phyloP scores from a whole-genome alignment of 2,797 vertebrate genomes.

The Phrynocephalus vlangalii region DNA sequence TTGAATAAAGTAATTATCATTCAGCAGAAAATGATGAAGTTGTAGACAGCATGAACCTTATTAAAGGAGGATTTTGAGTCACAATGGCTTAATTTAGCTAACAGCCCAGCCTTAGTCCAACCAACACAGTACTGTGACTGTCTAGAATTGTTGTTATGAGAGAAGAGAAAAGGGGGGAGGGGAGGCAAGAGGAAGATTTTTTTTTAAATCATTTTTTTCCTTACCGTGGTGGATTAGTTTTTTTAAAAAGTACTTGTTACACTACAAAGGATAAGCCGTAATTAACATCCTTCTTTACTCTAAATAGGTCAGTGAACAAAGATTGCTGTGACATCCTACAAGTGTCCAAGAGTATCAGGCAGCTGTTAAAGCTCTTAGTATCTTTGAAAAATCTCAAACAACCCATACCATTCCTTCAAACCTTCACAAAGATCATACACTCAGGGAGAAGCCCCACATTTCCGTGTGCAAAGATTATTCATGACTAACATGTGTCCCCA shows the following conservation, averaged over 20 bases:
- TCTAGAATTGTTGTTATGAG: slow-evolving; percentile 77
- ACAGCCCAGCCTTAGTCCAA: slow-evolving; percentile 90
- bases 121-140: slow-evolving; percentile 80
- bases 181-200: slow-evolving; percentile 24
- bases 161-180: slow-evolving; percentile 19
- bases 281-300: slow-evolving; percentile 69
- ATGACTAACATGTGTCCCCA: not conserved
- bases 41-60: slow-evolving; percentile 99
- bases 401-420: not conserved
- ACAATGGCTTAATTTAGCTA: slow-evolving; percentile 99
- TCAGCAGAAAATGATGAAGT: slow-evolving; percentile 99
- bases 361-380: slow-evolving; percentile 43
- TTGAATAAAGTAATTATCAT: slow-evolving; percentile 99
- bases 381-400: slow-evolving; percentile 25
- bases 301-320: slow-evolving; percentile 65
- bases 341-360: slow-evolving; percentile 64
- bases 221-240: slow-evolving; percentile 68
- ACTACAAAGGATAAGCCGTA: slow-evolving; percentile 68
- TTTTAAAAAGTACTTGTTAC: slow-evolving; percentile 72
- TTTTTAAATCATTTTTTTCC: slow-evolving; percentile 50
- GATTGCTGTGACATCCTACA: slow-evolving; percentile 65
- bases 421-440: not conserved
- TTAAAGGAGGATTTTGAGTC: slow-evolving; percentile 99
- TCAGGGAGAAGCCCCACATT: not conserved
- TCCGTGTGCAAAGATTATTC: not conserved